Percentiles rank a stretch among this genome's conserved stretches.
Evolutionary conservation across 1,140 invertebrate species (phyloP).

Genomic region (Elymnias hypermnestra): DNA sequence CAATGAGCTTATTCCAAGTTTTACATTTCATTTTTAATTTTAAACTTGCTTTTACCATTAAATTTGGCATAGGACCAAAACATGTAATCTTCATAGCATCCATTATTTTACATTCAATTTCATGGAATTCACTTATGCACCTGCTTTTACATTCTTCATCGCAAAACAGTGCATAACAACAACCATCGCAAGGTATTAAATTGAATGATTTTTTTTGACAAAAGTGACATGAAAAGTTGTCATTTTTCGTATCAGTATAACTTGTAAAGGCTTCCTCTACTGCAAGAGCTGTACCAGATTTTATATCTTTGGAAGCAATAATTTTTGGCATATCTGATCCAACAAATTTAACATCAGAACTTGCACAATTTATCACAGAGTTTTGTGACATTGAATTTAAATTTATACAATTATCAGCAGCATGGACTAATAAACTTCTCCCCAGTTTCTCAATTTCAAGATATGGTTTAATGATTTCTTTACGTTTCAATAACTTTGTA

Average conservation of each 20-base stretch:
- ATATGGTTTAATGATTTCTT: background rate
- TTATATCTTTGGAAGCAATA: conserved; percentile 19
- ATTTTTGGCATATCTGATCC: conserved; percentile 11
- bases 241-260: background rate
- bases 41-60: conserved; percentile 24
- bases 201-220: conserved; percentile 27
- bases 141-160: conserved; percentile 23
- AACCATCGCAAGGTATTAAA: conserved; percentile 31
- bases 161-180: conserved; percentile 28
- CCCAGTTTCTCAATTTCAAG: background rate
- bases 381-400: background rate
- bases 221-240: conserved; percentile 19
- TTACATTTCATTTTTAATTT: conserved; percentile 20
- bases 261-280: conserved; percentile 22
- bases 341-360: conserved; percentile 17
- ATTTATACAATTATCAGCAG: background rate
- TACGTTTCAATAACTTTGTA: conserved; percentile 19
- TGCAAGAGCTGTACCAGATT: conserved; percentile 17
- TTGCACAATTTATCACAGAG: conserved; percentile 20
- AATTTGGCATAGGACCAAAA: conserved; percentile 5
- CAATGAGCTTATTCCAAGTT: conserved; percentile 26
- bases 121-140: conserved; percentile 26
- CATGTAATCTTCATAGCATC: background rate
- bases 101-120: conserved; percentile 32
- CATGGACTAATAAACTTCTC: background rate